These are phyloP conservation scores for Laticauda laticaudata DNA, from an alignment of 2,113 vertebrate genomes.

Conservation along the genomic window DNA sequence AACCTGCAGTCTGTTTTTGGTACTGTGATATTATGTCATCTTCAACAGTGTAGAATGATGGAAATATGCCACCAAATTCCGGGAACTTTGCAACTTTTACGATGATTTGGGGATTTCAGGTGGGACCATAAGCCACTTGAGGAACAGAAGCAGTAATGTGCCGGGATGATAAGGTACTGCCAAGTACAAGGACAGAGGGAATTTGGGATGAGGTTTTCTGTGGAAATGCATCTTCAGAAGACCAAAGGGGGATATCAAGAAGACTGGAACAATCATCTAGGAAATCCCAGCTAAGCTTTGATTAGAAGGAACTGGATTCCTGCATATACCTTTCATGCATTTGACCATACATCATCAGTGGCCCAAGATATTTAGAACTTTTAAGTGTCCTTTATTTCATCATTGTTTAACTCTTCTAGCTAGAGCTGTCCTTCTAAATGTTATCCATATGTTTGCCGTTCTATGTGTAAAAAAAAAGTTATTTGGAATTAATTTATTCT, in stretches of 20 bases:
- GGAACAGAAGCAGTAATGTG: not conserved
- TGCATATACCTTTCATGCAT: conserved; percentile 1
- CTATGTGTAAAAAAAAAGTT: not conserved
- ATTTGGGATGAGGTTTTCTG: not conserved
- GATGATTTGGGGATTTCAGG: not conserved
- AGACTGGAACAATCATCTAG: not conserved
- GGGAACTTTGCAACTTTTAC: not conserved
- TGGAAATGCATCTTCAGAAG: not conserved
- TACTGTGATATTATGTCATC: not conserved
- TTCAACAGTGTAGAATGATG: not conserved
- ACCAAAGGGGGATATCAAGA: not conserved
- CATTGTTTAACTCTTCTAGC: conserved; percentile 45
- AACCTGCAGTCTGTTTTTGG: conserved; percentile 34
- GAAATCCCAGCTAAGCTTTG: not conserved
- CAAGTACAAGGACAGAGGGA: not conserved
- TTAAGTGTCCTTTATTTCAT: conserved; percentile 35
- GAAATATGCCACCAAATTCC: not conserved
- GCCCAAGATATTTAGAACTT: conserved; percentile 38
- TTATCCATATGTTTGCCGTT: not conserved
- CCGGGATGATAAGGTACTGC: not conserved
- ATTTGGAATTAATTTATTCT: not conserved
- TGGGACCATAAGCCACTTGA: not conserved
- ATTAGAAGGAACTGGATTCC: not conserved
- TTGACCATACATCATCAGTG: not conserved
- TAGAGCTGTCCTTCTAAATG: conserved; percentile 35